phyloP scores from a whole-genome alignment of 2,888 invertebrate species.

The Monopis laevigella region DNA sequence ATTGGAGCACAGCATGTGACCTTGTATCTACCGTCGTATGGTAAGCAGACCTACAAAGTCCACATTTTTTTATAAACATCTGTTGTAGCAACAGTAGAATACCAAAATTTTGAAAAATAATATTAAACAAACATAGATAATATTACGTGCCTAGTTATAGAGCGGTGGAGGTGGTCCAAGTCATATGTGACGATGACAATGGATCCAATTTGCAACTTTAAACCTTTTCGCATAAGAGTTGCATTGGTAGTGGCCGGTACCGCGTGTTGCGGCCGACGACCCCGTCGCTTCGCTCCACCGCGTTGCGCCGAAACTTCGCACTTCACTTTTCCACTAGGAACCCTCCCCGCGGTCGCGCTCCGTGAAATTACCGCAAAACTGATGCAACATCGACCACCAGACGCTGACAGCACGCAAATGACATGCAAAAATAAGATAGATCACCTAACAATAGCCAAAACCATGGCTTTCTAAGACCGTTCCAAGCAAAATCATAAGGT shows the following conservation, averaged over 20 bases:
- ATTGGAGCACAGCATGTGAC: no score
- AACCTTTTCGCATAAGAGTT: slow-evolving; percentile 6
- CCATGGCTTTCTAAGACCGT: not conserved
- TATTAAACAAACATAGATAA: no score
- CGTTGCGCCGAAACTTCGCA: slow-evolving; percentile 60
- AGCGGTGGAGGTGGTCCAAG: no score
- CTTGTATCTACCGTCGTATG: no score
- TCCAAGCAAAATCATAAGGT: not conserved
- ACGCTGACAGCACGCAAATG: slow-evolving; percentile 14
- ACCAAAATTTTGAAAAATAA: no score
- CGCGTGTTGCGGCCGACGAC: slow-evolving; percentile 23
- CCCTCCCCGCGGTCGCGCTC: slow-evolving; percentile 40
- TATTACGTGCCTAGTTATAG: no score
- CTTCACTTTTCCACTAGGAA: slow-evolving; percentile 61
- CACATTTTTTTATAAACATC: no score
- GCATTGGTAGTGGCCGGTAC: slow-evolving; percentile 9
- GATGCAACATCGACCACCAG: slow-evolving; percentile 32
- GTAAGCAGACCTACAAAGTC: no score
- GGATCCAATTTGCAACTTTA: slow-evolving; percentile 1
- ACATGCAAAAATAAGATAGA: slow-evolving; percentile 14
- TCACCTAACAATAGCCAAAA: slow-evolving; percentile 1
- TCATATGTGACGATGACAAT: no score
- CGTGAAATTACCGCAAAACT: slow-evolving; percentile 61
- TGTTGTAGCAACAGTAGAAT: no score
- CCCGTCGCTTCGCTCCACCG: slow-evolving; percentile 31